phyloP scores from a whole-genome alignment of 2,113 vertebrate genomes.

The Nematolebias whitei region DNA sequence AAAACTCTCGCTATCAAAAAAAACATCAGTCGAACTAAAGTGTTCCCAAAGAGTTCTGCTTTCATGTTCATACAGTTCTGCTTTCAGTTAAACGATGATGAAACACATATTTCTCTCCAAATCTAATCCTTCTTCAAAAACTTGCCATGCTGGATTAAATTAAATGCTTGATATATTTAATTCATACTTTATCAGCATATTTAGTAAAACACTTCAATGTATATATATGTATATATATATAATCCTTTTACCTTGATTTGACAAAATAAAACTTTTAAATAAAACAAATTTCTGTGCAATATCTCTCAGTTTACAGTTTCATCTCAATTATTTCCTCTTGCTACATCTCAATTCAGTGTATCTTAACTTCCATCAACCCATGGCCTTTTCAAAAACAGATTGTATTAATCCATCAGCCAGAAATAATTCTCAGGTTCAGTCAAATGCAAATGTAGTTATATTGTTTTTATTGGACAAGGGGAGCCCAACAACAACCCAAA shows the following conservation, averaged over 20 bases:
- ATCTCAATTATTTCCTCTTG: background rate
- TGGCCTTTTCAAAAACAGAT: slow-evolving; percentile 2
- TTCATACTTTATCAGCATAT: background rate
- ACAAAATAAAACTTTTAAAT: too few relatives aligned
- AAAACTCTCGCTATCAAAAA: background rate
- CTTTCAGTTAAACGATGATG: background rate
- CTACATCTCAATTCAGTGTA: background rate
- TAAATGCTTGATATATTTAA: too few relatives aligned
- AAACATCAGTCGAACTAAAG: background rate
- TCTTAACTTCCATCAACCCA: background rate
- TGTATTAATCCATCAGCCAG: background rate
- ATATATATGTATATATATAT: background rate
- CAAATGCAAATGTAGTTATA: slow-evolving; percentile 27
- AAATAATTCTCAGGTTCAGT: slow-evolving; percentile 19
- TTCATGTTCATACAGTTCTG: background rate
- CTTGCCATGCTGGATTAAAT: too few relatives aligned
- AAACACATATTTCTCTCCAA: background rate
- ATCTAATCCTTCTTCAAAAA: background rate
- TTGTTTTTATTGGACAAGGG: slow-evolving; percentile 10
- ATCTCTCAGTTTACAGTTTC: background rate
- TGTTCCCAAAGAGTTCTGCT: background rate
- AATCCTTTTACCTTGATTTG: background rate
- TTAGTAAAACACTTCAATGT: background rate
- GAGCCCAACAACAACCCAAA: background rate
- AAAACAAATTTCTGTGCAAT: background rate